Evolutionary conservation across 2,113 vertebrate species (phyloP).

Genomic region (Rafetus swinhoei): DNA sequence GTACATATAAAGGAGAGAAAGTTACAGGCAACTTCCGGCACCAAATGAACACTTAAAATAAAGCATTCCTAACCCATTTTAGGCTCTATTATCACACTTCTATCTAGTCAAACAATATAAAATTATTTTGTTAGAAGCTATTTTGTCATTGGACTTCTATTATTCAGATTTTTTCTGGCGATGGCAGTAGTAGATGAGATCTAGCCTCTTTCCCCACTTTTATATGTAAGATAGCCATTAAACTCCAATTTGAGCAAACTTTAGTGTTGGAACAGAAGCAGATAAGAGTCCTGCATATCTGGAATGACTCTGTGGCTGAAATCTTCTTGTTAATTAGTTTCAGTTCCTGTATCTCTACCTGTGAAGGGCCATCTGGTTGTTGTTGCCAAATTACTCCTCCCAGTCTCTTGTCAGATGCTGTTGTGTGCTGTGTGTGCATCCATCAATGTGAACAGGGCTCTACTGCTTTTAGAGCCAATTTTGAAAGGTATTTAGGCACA

Average conservation of each 20-base stretch:
- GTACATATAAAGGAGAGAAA: not conserved
- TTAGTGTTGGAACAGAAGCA: not conserved
- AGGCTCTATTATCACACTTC: not conserved
- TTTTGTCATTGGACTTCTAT: not conserved
- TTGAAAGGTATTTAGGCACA: not conserved
- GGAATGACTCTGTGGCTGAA: not conserved
- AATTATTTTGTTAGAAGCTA: not conserved
- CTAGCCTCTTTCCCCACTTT: not conserved
- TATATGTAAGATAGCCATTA: not conserved
- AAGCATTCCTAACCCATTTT: not conserved
- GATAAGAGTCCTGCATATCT: not conserved
- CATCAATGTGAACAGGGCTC: not conserved
- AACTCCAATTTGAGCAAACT: not conserved
- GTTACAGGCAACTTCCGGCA: not conserved
- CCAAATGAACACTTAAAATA: not conserved
- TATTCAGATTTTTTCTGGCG: not conserved
- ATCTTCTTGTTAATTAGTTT: not conserved
- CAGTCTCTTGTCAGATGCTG: not conserved
- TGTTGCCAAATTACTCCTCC: not conserved
- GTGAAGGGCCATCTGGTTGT: not conserved
- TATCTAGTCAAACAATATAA: not conserved
- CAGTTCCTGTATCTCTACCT: not conserved
- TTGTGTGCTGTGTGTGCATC: not conserved
- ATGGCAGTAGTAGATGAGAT: not conserved
- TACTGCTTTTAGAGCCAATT: not conserved